Conservation (phyloP, 2,888 invertebrate species). For the Mayetiola destructor region DNA sequence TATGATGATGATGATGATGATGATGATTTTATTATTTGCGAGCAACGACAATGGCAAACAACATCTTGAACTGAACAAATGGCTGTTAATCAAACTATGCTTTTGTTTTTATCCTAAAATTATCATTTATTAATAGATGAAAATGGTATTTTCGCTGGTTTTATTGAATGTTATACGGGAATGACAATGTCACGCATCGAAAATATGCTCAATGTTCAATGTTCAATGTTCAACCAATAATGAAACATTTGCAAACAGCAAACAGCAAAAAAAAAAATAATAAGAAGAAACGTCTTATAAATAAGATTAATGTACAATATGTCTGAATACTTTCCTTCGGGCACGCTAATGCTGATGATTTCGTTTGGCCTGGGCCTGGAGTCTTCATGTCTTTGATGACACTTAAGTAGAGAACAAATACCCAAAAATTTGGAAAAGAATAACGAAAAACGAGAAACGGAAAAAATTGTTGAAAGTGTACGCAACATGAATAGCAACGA, state of each 20-base stretch:
- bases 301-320: slow-evolving; percentile 11
- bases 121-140: slow-evolving; percentile 5
- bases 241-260: too few relatives aligned
- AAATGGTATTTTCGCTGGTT: not conserved
- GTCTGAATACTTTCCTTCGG: not conserved
- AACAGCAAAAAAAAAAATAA: too few relatives aligned
- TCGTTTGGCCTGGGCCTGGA: too few relatives aligned
- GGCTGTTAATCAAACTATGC: too few relatives aligned
- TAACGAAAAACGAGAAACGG: not conserved
- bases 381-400: slow-evolving; percentile 10
- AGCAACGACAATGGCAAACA: too few relatives aligned
- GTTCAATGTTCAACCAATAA: not conserved
- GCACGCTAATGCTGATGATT: too few relatives aligned
- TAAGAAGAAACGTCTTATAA: slow-evolving; percentile 7
- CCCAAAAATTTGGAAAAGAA: too few relatives aligned
- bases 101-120: not conserved
- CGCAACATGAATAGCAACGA: slow-evolving; percentile 4
- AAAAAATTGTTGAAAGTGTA: not conserved
- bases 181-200: slow-evolving; percentile 10
- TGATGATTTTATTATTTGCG: too few relatives aligned
- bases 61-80: too few relatives aligned
- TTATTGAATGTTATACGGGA: slow-evolving; percentile 11
- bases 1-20: too few relatives aligned
- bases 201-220: not conserved
- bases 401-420: slow-evolving; percentile 12